Percentiles rank a stretch among this genome's conserved stretches.
Conservation (phyloP, 2,888 invertebrate genomes). For the Platypus cylindrus region DNA sequence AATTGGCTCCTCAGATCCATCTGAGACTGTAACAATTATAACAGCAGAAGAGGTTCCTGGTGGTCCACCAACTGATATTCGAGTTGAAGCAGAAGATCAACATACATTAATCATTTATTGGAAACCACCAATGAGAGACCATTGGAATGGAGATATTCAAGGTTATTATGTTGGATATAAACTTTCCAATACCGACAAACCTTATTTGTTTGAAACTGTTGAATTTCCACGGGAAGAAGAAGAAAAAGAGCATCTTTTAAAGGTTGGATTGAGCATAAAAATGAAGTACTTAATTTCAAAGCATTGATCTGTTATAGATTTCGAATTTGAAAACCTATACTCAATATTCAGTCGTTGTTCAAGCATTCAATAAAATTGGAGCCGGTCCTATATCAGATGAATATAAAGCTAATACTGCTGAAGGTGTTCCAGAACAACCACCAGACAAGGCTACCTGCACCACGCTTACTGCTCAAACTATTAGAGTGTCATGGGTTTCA, state of each 20-base stretch:
- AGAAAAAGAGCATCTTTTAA: constrained; percentile 78
- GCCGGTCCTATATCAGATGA: constrained; percentile 85
- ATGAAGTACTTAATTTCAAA: constrained; percentile 1
- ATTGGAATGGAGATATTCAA: constrained; percentile 86
- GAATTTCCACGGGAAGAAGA: constrained; percentile 86
- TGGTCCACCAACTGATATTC: constrained; percentile 70
- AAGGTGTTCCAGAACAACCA: constrained; percentile 85
- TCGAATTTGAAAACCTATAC: constrained; percentile 65
- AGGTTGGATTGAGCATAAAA: constrained; percentile 18
- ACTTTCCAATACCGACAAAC: constrained; percentile 70
- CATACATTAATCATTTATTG: constrained; percentile 77
- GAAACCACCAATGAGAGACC: constrained; percentile 80
- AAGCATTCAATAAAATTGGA: constrained; percentile 89
- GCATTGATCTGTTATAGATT: constrained; percentile 17
- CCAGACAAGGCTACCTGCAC: constrained; percentile 88
- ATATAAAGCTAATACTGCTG: constrained; percentile 83
- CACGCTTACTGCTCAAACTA: constrained; percentile 85
- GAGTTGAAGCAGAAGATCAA: constrained; percentile 78
- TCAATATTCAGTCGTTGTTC: constrained; percentile 90
- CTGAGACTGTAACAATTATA: constrained; percentile 85
- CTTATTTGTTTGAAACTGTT: constrained; percentile 82
- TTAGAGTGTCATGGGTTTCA: constrained; percentile 88
- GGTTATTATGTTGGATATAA: constrained; percentile 88
- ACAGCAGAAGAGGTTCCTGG: constrained; percentile 80
- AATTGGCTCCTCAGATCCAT: constrained; percentile 84